Percentiles rank a stretch among this genome's conserved stretches.
These are phyloP conservation scores for Malurus splendens DNA, from an alignment of 2,797 vertebrate species.

Conservation along the genomic window DNA sequence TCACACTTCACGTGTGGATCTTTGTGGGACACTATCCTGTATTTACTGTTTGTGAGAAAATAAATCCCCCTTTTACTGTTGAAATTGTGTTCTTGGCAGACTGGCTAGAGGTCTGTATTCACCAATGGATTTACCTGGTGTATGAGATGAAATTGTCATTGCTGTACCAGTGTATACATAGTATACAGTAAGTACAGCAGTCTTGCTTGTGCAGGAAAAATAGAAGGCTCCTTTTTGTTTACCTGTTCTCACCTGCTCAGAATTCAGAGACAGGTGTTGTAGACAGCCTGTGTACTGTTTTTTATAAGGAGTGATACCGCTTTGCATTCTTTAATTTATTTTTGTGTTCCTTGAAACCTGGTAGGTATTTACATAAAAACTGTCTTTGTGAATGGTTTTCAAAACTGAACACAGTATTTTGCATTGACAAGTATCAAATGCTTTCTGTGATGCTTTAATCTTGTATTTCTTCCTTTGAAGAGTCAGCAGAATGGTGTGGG, in stretches of 20 bases:
- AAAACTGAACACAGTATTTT: not conserved
- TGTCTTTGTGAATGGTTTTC: not conserved
- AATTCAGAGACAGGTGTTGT: not conserved
- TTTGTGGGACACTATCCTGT: not conserved
- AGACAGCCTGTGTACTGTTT: not conserved
- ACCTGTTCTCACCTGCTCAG: not conserved
- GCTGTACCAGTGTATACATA: not conserved
- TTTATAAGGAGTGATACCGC: not conserved
- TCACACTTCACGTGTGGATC: not conserved
- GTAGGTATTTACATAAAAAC: not conserved
- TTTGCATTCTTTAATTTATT: not conserved
- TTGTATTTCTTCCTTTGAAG: not conserved
- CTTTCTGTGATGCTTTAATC: not conserved
- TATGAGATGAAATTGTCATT: not conserved
- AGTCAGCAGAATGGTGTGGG: not conserved
- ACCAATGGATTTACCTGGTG: not conserved
- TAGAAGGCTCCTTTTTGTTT: not conserved
- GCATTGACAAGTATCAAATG: not conserved
- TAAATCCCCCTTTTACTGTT: not conserved
- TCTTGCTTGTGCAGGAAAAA: not conserved
- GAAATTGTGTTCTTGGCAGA: not conserved
- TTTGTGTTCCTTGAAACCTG: not conserved
- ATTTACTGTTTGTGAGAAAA: not conserved
- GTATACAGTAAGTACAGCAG: not conserved
- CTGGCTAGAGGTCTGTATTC: not conserved